Evolutionary conservation across 2,797 vertebrate species (phyloP), one percentile per base, ranked within the genome.

Genomic region (Tangara arthus): DNA sequence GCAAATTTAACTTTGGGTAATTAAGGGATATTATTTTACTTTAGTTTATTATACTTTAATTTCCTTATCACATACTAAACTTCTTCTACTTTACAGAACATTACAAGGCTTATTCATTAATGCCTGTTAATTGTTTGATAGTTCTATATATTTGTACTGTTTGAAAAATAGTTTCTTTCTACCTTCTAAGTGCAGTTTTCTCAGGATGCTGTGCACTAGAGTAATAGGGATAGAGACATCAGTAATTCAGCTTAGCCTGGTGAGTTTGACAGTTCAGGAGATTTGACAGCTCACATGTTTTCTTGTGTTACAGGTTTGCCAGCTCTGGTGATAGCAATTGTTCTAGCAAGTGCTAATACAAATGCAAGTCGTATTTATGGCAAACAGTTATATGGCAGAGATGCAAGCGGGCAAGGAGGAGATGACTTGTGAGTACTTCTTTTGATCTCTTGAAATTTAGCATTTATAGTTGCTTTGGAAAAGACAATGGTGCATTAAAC

Each of bases 361-460:
- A 96, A 95, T 57, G 94, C 96, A 82, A 95, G 87, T 49, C 71
- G 64, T 66, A 87, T 98, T 9, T 99, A 99, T 82, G 98, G 98
- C 23, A 98, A 97, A 61, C 75, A 95, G 39, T 83, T 97, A 50
- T 98, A 99, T 5, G 97, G 98, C 26, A 93, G 55, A 95, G 97
- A 93, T 47, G 83, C 47, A 46, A 86, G 95, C 0, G 98, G 97
- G 8, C 96, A 98, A 79, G 98, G 95, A 71, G 97, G 98, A 41
- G 98, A 99, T 4, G 97, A 98, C 87, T 99, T 99, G 99, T 99
- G 96, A 98, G 99, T 99, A 96, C 83, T 91, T 78, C 11, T 75
- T 84, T 79, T 41, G 18, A n/a, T 90, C 35, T 87, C 24, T 56
- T 70, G 56, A 26, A 64, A 64, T 69, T 55, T 41, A 47, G 5